Evolutionary conservation across 2,113 vertebrate genomes (phyloP), one percentile per base, ranked within the genome.

Genomic region (Brachyhypopomus occidentalis): DNA sequence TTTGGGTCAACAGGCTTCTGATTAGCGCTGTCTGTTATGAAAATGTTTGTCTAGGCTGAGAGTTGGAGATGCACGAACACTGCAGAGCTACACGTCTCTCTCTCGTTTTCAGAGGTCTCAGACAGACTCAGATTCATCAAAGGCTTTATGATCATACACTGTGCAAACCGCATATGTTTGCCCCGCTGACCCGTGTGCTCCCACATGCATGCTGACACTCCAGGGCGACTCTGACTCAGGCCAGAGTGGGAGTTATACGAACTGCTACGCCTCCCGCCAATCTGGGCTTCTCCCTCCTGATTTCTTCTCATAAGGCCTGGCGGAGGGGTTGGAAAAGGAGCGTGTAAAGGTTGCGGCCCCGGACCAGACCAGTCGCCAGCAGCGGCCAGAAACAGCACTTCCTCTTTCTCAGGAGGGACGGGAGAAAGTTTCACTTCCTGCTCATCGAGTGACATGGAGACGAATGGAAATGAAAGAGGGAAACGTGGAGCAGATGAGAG

Each of bases 401-500:
- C 82, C 76, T 22, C 52, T 81, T 83, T 77, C 52, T 63, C 23
- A 63, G 14, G 59, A 20, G n/a, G 55, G 22, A 67, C 41, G 63
- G 60, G 30, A 56, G 25, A 72, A 77, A 34, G 48, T 78, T 75
- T 82, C 72, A 72, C 82, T 87, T 85, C 84, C 76, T 78, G 56
- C 69, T 81, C 76, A 58, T 83, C 75, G 81, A 81, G 83, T 81
- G 83, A 83, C 84, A 79, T 16, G 34, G 76, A 55, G 25, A 75
- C 27, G 58, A 74, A 83, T 78, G 75, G 75, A 87, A 87, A 84
- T 22, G 64, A 85, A 84, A 87, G 67, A 17, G 69, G 79, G 77
- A 80, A 80, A 38, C 52, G 56, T 14, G 8, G 19, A 69, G 23
- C 75, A 67, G 78, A 73, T 72, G 1, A 80, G 83, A 83, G 19